Evolutionary conservation across 2,888 invertebrate genomes (phyloP), one percentile per base, ranked within the genome.

Genomic region (Lutraria lutraria): DNA sequence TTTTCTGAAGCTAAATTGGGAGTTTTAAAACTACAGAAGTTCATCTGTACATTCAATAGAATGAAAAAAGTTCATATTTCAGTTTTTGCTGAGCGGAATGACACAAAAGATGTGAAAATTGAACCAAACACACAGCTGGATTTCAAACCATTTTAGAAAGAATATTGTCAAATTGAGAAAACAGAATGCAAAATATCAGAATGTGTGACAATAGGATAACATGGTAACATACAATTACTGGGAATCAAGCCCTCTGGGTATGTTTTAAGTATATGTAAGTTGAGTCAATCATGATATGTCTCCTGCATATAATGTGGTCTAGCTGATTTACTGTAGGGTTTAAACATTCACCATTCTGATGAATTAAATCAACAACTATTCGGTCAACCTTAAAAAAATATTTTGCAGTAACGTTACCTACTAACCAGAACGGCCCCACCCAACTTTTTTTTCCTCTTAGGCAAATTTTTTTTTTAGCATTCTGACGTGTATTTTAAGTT

Each of bases 201-300:
- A 68, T 13, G 25, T 25, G 25, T 19, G 63, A 10, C 25, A 68
- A 76, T 31, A 15, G 25, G 16, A 76, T 76, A 76, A 52, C 68
- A 25, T 15, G 16, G 53, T 83, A 83, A 83, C 83, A 72, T 83
- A 83, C 72, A 83, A 83, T 83, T 83, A 83, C 21, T 16, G 16
- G 31, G 52, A 52, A 83, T 83, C 63, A 83, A 83, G 12, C 43
- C 83, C 13, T 43, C 68, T 52, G 83, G 68, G 43, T 68, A 25
- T 34, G 54, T 83, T 83, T 72, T 72, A n/a, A 68, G 52, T 60
- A 29, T 34, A 60, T 76, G 76, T 34, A 76, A 76, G 29, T 31
- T 76, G 76, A 76, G 76, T 34, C 15, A 34, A 76, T 76, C 76
- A 76, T 76, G 76, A 31, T 76, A 76, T 34, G 34, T 76, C 34